Evolutionary conservation across 2,888 invertebrate species (phyloP), one percentile per base, ranked within the genome.

Genomic region (Unio pictorum): DNA sequence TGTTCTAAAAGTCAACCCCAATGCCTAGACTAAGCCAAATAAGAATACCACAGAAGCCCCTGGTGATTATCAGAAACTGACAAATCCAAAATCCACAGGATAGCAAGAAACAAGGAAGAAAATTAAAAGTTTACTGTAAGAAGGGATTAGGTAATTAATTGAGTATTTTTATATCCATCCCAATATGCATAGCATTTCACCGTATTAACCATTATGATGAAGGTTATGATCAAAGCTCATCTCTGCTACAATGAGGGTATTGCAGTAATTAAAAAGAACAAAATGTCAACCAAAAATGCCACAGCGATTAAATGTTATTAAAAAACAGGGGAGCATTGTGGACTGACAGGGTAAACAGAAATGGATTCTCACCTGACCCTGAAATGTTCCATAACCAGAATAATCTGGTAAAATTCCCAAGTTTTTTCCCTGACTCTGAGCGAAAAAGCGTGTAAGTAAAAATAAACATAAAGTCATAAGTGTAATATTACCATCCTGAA

Each of bases 301-400:
- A 54, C 23, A 63, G 63, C 26, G n/a, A 55, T 54, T 63, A 63
- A 55, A 63, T 54, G 55, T 63, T 63, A 55, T 55, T 26, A 63
- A 62, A 62, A 63, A 45, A 45, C 11, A 45, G 55, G 55, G 5
- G 54, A 63, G 45, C 30, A 66, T 56, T 59, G 26, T 34, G 30
- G 58, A 67, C 67, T 30, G 7, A 67, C 23, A n/a, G 26, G 66
- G 30, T 61, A 57, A 23, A 58, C 28, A 57, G 54, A 65, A n/a
- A 59, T 57, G 58, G 26, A 55, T 55, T 45, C 64, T 64, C 58
- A 55, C 63, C 81, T 80, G 78, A 81, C 81, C 81, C 70, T 78
- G 78, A 79, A 81, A 81, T 61, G 81, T 81, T 71, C 81, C 81
- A 71, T 81, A 81, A 74, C 79, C 78, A 74, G 81, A 75, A 64